phyloP scores from a whole-genome alignment of 2,888 invertebrate genomes.

The Parnassius apollo region DNA sequence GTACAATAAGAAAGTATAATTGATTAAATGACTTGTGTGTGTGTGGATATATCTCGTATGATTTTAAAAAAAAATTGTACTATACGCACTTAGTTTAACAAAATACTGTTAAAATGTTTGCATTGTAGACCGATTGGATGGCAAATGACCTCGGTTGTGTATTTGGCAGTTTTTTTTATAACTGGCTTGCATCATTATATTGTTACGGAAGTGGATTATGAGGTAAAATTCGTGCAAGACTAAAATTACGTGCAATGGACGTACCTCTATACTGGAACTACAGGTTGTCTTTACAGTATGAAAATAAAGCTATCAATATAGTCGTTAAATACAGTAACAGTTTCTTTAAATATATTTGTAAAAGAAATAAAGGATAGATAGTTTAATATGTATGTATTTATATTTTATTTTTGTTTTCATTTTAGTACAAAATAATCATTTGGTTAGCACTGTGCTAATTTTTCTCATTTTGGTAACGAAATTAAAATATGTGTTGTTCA shows the following conservation, averaged over 20 bases:
- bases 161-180: constrained; percentile 20
- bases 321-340: neutral
- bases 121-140: constrained; percentile 4
- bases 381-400: too few relatives aligned
- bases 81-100: constrained; percentile 7
- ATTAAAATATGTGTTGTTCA: too few relatives aligned
- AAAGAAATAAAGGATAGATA: too few relatives aligned
- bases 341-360: too few relatives aligned
- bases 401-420: too few relatives aligned
- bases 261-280: neutral
- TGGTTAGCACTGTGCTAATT: too few relatives aligned
- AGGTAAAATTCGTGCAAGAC: constrained; percentile 18
- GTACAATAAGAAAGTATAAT: constrained; percentile 19
- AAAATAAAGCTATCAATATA: too few relatives aligned
- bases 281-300: too few relatives aligned
- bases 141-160: constrained; percentile 7
- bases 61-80: neutral
- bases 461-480: too few relatives aligned
- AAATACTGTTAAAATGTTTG: constrained; percentile 12
- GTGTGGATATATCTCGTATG: constrained; percentile 5
- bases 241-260: constrained; percentile 3
- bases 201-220: constrained; percentile 25
- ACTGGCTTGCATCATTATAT: constrained; percentile 9
- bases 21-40: constrained; percentile 6
- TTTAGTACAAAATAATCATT: too few relatives aligned